These are phyloP conservation scores for Anarsia innoxiella DNA, from an alignment of 2,888 invertebrate species.

Conservation along the genomic window DNA sequence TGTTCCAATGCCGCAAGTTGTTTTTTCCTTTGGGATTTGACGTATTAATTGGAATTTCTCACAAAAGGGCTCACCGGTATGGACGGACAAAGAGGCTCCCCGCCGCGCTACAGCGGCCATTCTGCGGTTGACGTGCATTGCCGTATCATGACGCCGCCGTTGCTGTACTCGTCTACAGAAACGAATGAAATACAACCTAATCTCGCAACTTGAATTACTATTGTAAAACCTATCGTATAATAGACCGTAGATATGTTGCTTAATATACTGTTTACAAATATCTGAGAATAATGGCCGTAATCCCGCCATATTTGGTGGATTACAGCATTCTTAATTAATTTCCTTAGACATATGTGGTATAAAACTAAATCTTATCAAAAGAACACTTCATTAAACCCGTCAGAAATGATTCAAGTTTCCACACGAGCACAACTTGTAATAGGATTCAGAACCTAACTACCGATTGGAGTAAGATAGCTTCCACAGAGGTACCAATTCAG, in stretches of 20 bases:
- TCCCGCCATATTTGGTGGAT: no score
- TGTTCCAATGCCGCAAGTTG: slow-evolving; percentile 33
- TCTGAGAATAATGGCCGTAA: no score
- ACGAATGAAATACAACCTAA: no score
- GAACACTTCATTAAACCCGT: neutral
- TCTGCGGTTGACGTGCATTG: slow-evolving; percentile 14
- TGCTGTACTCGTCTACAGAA: neutral
- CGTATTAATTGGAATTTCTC: slow-evolving; percentile 53
- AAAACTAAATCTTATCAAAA: no score
- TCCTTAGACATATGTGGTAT: no score
- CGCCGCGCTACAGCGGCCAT: slow-evolving; percentile 5
- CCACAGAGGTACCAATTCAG: neutral
- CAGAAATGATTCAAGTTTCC: neutral
- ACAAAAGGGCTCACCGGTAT: slow-evolving; percentile 41
- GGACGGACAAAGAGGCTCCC: slow-evolving; percentile 34
- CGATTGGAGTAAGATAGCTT: slow-evolving; percentile 6
- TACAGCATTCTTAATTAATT: no score
- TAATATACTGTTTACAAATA: no score
- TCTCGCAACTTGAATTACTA: no score
- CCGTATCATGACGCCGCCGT: neutral
- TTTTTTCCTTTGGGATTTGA: slow-evolving; percentile 33
- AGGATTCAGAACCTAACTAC: slow-evolving; percentile 4
- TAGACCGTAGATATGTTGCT: no score
- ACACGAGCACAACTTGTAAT: slow-evolving; percentile 3
- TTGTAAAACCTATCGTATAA: no score